Evolutionary conservation across 2,113 vertebrate species (phyloP), one percentile per base, ranked within the genome.

Genomic region (Neodontobutis hainanensis): DNA sequence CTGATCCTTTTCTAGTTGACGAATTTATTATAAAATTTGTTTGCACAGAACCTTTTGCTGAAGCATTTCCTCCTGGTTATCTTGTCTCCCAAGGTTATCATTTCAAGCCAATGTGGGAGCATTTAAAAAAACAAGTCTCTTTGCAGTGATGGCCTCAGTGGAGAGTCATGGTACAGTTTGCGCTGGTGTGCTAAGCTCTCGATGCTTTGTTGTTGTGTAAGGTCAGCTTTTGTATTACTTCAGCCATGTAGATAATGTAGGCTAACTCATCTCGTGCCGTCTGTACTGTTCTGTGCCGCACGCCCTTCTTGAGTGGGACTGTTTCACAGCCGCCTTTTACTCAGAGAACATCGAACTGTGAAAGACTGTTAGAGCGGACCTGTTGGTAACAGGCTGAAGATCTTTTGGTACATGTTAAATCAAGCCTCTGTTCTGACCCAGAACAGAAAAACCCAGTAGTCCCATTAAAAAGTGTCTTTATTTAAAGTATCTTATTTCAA

Each of bases 241-340:
- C 83, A 80, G 73, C 77, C 82, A 78, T 65, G 75, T 75, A 74
- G 77, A 86, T 79, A 66, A 87, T 86, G 68, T 48, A 61, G 46
- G 70, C 77, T 45, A 65, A 76, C 58, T 70, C 65, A 11, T 71
- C 46, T 68, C 70, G 78, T 60, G 59, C 62, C 2, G n/a, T 45
- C 50, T 59, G 11, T 57, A 46, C 51, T 48, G 9, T 50, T 36
- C 38, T 11, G 36, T 48, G 19, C 4, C 43, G 71, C 16, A 57
- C 44, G 1, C 14, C 40, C 1, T 43, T 52, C 47, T 66, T 45
- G 46, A 45, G 65, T 16, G 47, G 8, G 12, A 9, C 11, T 48
- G 5, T 38, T 34, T 11, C 38, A 45, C 16, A 51, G 55, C 12
- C 7, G 2, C 14, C 35, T 42, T 57, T 11, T 47, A 58, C 15